Evolutionary conservation across 2,113 vertebrate genomes (phyloP), one percentile per base, ranked within the genome.

Genomic region (Periophthalmodon schlosseri): DNA sequence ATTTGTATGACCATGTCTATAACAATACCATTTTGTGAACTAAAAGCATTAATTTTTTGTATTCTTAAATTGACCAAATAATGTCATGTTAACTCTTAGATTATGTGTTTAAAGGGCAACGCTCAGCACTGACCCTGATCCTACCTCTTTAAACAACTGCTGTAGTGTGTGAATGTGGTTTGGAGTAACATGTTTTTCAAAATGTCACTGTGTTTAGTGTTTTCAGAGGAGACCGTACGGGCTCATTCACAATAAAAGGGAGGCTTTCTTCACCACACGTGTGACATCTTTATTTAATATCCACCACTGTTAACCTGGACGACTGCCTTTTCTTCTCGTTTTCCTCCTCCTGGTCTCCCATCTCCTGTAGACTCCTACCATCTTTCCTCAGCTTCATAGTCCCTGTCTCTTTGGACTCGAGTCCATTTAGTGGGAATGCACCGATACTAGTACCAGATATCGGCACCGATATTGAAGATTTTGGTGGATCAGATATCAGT

Each of bases 121-220:
- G 36, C 49, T n/a, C 73, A 63, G 56, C 79, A 46, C 66, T 69
- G 54, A 12, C 60, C 60, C 69, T 64, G 52, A n/a, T 72, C 80
- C 80, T 79, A 70, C 83, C 75, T 83, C 84, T 70, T 68, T 81
- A 34, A 87, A 72, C 68, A 80, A 44, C 82, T 84, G 79, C 80
- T 81, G 75, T 87, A 54, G 78, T 86, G 82, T 88, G 58, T 84
- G 71, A 84, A 82, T 15, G 61, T 84, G 77, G 71, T 82, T 82
- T 84, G 74, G 66, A 82, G 80, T 79, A 12, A 78, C 76, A 69
- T 89, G 57, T 60, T 83, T 77, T 81, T 65, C 58, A 67, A 54
- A n/a, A 56, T n/a, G 52, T 56, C 20, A 56, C 8, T 5, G 2
- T 15, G 52, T 56, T 56, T 44, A 9, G 20, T 21, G 52, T 56